Percentiles rank a stretch among this genome's conserved stretches.
Evolutionary conservation across 2,797 vertebrate genomes (phyloP).

Genomic region (Rhincodon typus): DNA sequence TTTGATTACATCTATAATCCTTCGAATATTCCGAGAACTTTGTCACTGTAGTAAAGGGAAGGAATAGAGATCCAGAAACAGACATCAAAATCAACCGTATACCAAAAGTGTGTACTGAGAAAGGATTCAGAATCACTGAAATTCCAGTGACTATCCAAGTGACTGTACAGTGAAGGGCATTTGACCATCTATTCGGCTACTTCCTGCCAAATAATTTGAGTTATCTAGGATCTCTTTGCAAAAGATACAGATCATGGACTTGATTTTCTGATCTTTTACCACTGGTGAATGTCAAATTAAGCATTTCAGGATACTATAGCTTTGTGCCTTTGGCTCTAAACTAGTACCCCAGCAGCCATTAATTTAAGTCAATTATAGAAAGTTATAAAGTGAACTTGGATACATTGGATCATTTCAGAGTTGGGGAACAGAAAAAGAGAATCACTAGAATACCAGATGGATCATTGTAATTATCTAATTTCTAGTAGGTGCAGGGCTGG

Average conservation of each 20-base stretch:
- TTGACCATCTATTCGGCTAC: neutral
- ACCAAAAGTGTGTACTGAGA: neutral
- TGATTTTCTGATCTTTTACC: neutral
- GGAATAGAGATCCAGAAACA: neutral
- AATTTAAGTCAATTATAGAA: neutral
- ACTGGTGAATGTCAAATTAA: neutral
- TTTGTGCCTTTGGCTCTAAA: no score
- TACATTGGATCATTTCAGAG: neutral
- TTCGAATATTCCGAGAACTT: neutral
- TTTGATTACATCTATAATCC: neutral
- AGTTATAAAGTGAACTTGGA: neutral
- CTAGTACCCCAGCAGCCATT: neutral
- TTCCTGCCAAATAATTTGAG: neutral
- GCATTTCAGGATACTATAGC: neutral
- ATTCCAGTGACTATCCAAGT: neutral
- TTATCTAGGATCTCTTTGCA: neutral
- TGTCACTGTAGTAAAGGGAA: neutral
- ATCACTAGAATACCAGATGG: neutral
- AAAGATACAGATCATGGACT: neutral
- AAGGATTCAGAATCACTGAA: neutral
- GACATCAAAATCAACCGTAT: neutral
- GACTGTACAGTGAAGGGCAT: neutral
- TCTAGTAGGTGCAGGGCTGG: no score
- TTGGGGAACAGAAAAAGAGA: neutral
- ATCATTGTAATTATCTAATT: neutral